Evolutionary conservation across 2,888 invertebrate genomes (phyloP).

Genomic region (Dynastes grantii): DNA sequence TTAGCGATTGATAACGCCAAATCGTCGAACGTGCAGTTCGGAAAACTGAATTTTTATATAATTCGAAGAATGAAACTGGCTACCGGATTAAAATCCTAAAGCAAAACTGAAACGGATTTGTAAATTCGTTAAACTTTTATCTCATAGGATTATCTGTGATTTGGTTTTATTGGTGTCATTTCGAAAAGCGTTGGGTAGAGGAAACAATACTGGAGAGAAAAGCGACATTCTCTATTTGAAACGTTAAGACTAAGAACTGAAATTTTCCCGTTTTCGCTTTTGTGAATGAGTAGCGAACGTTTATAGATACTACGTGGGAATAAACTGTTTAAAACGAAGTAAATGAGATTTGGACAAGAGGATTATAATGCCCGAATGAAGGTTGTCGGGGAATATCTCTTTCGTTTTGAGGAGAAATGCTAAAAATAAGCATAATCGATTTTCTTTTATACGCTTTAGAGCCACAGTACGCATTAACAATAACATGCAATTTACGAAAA

Average conservation of each 20-base stretch:
- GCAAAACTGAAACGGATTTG: constrained; percentile 46
- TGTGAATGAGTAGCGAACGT: neutral
- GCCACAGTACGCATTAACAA: neutral
- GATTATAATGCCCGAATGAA: constrained; percentile 31
- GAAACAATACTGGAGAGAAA: constrained; percentile 32
- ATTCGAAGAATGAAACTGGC: constrained; percentile 31
- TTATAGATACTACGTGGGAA: constrained; percentile 23
- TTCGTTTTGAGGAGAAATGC: constrained; percentile 24
- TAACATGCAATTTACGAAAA: neutral
- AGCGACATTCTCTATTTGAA: constrained; percentile 24
- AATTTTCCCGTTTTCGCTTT: constrained; percentile 25
- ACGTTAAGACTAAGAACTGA: constrained; percentile 16
- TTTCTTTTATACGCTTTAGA: neutral
- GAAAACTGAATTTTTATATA: constrained; percentile 39
- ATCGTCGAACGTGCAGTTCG: constrained; percentile 6
- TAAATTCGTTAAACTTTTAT: constrained; percentile 46
- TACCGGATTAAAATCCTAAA: constrained; percentile 35
- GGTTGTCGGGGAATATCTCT: constrained; percentile 21
- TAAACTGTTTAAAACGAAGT: constrained; percentile 33
- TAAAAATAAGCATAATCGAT: constrained; percentile 15
- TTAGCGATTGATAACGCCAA: neutral
- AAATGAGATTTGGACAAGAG: constrained; percentile 45
- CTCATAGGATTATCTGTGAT: constrained; percentile 44
- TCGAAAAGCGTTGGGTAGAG: constrained; percentile 19
- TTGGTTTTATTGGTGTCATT: constrained; percentile 42